Evolutionary conservation across 2,888 invertebrate genomes (phyloP).

Genomic region (Plebejus melissa): DNA sequence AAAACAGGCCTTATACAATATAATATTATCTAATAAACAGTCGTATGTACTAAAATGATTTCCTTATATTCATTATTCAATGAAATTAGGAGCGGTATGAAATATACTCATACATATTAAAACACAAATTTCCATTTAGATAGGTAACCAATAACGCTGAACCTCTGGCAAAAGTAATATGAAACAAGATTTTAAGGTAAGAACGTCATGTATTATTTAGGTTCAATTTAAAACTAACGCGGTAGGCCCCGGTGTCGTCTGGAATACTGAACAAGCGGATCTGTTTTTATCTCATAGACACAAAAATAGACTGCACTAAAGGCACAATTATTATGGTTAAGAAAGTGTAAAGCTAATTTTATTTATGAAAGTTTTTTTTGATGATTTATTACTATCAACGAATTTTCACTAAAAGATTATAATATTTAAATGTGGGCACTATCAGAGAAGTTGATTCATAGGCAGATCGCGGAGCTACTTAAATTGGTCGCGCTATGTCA

Average conservation of each 20-base stretch:
- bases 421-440: too few relatives aligned
- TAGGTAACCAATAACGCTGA: slow-evolving; percentile 39
- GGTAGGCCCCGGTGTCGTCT: slow-evolving; percentile 50
- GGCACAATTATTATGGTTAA: too few relatives aligned
- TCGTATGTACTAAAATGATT: background rate
- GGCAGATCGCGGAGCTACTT: too few relatives aligned
- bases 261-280: slow-evolving; percentile 67
- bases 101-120: slow-evolving; percentile 33
- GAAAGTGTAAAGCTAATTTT: too few relatives aligned
- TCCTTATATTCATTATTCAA: slow-evolving; percentile 26
- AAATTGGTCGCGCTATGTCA: too few relatives aligned
- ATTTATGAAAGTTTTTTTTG: too few relatives aligned
- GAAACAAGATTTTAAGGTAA: slow-evolving; percentile 55
- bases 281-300: slow-evolving; percentile 36
- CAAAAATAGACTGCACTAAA: too few relatives aligned
- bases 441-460: too few relatives aligned
- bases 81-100: slow-evolving; percentile 22
- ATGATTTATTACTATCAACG: too few relatives aligned
- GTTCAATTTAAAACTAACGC: slow-evolving; percentile 67
- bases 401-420: too few relatives aligned
- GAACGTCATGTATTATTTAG: slow-evolving; percentile 60
- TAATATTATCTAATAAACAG: background rate
- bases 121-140: slow-evolving; percentile 39
- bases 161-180: slow-evolving; percentile 41
- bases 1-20: background rate